Percentiles rank a stretch among this genome's conserved stretches.
Conservation (phyloP, 2,888 invertebrate genomes). For the Cordilura impudica region DNA sequence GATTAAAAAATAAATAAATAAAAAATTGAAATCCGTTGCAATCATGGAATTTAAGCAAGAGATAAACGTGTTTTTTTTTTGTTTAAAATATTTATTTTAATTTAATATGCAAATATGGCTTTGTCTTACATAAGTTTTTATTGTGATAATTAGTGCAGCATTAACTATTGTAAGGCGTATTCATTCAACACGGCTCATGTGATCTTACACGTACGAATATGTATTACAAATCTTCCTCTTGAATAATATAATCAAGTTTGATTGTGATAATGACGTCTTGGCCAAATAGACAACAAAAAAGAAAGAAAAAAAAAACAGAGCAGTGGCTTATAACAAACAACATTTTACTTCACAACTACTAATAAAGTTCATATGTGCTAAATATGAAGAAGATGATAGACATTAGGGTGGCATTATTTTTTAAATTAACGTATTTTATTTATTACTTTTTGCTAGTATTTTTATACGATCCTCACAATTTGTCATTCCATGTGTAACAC, state of each 20-base stretch:
- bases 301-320: not conserved
- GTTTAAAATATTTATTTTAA: not conserved
- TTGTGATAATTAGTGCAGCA: not conserved
- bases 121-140: not conserved
- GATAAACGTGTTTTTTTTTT: not conserved
- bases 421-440: no score
- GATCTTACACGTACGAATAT: no score
- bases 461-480: no score
- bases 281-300: not conserved
- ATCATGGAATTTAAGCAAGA: no score
- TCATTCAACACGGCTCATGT: not conserved
- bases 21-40: no score
- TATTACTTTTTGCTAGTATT: no score
- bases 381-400: not conserved
- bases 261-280: slow-evolving; percentile 23
- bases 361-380: no score
- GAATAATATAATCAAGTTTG: slow-evolving; percentile 50
- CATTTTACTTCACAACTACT: not conserved
- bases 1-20: no score
- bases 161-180: not conserved
- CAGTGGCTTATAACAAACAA: slow-evolving; percentile 32
- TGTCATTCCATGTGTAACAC: no score
- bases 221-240: slow-evolving; percentile 44
- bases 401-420: not conserved
- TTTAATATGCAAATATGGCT: not conserved